Base-by-base conservation (phyloP, 2,113 vertebrate species). In the Rhynchopsitta pachyrhyncha region DNA sequence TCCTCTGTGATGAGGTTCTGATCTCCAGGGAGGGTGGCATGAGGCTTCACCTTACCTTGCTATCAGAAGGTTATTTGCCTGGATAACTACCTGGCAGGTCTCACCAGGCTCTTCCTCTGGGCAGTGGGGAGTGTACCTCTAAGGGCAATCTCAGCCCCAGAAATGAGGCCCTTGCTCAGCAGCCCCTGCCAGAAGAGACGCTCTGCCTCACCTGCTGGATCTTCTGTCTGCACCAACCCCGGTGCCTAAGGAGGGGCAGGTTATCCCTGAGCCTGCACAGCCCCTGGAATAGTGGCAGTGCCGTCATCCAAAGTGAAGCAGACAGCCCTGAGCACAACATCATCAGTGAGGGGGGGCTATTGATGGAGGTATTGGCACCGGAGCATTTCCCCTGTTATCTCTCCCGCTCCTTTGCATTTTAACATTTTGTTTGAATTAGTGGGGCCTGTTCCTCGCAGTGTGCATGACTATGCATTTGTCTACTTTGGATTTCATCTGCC, bases 341-440 rank as follows among this genome's bases (percentile, higher is more conserved):
- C 63, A 46, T 28, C 2, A 0, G 0, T 3, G 42, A 16, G 5
- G 29, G 42, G 62, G 11, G 86, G 62, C 66, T 85, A 10, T 68
- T 4, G 0, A 60, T 78, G 41, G 69, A 82, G 70, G 53, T 39
- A 46, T 50, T 46, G 83, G 77, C 88, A 71, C 57, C 35, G 10
- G 22, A 88, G 62, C 1, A 0, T 64, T 93, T 73, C 62, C 85
- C 64, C 57, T 77, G 73, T 86, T 96, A 91, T 93, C 92, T 94
- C 85, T 89, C 25, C 74, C 2, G 1, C 23, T 94, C 49, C 82
- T 60, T 78, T 86, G 86, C 73, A 1, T 78, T 96, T 83, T 27
- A 90, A 96, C 96, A 96, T 94, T 96, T 92, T 97, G 93, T 97
- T 96, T 96, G 96, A 96, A 95, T 97, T 95, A 92, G 93, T n/a